These are phyloP conservation scores for Alosa sapidissima DNA, from an alignment of 2,797 vertebrate species.

Conservation along the genomic window DNA sequence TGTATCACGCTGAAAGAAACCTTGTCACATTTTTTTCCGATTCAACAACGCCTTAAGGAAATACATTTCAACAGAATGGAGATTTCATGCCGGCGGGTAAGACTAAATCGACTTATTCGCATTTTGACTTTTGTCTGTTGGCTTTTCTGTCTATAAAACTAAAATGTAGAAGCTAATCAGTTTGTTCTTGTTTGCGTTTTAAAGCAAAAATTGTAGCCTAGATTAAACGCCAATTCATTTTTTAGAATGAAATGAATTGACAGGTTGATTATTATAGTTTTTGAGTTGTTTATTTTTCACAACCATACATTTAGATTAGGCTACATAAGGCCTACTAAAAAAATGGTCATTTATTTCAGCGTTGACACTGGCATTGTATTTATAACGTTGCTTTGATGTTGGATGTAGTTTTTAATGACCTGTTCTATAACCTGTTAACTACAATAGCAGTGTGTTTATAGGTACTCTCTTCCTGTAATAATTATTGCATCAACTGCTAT, in stretches of 20 bases:
- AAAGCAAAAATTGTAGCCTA: not conserved
- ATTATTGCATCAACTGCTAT: not conserved
- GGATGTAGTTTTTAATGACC: not conserved
- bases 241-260: not conserved
- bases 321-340: not conserved
- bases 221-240: not conserved
- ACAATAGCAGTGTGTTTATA: too few species aligned
- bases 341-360: not conserved
- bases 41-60: conserved; percentile 63
- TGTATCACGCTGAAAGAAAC: conserved; percentile 60
- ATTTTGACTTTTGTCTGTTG: conserved; percentile 32
- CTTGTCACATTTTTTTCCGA: conserved; percentile 36
- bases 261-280: not conserved
- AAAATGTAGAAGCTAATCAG: not conserved
- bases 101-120: conserved; percentile 36
- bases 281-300: not conserved
- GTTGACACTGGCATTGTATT: too few species aligned
- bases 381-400: not conserved
- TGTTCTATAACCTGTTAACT: not conserved
- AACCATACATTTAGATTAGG: not conserved
- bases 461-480: not conserved
- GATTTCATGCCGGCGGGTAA: conserved; percentile 65
- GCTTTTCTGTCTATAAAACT: not conserved
- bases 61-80: conserved; percentile 63
- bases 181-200: not conserved